A percentile compares a stretch with the other conserved stretches of the same genome.
phyloP scores from a whole-genome alignment of 2,113 vertebrate genomes.

The Corynorhinus townsendii region DNA sequence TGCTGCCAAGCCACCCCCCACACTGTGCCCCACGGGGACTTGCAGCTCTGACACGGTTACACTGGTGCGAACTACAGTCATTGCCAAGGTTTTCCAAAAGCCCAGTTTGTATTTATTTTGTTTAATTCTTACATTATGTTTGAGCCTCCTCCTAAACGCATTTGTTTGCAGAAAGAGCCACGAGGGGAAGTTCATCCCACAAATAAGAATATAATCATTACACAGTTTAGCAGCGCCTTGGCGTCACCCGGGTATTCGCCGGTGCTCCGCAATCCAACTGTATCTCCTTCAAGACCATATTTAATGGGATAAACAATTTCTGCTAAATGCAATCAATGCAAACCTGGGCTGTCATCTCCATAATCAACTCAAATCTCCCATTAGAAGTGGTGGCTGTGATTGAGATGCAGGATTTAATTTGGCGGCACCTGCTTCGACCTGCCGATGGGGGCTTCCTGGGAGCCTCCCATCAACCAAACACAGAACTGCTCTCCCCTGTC shows the following conservation, averaged over 20 bases:
- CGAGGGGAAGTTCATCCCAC: slow-evolving; percentile 61
- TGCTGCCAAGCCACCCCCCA: not conserved
- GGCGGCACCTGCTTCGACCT: slow-evolving; percentile 41
- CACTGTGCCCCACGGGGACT: accelerated
- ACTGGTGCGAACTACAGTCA: not conserved
- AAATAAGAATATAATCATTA: slow-evolving; percentile 65
- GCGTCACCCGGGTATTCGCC: slow-evolving; percentile 62
- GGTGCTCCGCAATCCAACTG: slow-evolving; percentile 57
- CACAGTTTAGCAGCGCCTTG: slow-evolving; percentile 38
- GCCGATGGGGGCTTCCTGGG: slow-evolving; percentile 60
- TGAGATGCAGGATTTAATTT: slow-evolving; percentile 77
- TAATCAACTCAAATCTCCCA: slow-evolving; percentile 71
- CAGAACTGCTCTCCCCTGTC: slow-evolving; percentile 58
- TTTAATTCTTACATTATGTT: slow-evolving; percentile 56
- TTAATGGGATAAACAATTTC: slow-evolving; percentile 75
- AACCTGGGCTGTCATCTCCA: slow-evolving; percentile 66
- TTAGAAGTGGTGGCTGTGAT: slow-evolving; percentile 60
- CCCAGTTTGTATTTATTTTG: slow-evolving; percentile 60
- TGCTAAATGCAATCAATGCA: slow-evolving; percentile 70
- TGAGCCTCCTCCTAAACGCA: slow-evolving; percentile 23
- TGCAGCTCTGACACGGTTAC: accelerated
- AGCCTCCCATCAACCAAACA: slow-evolving; percentile 56
- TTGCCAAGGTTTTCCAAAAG: slow-evolving; percentile 34
- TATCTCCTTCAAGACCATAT: slow-evolving; percentile 70
- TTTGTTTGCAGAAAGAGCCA: slow-evolving; percentile 60